These are phyloP conservation scores for Tachycineta bicolor DNA, from an alignment of 2,113 vertebrate species.

Conservation along the genomic window DNA sequence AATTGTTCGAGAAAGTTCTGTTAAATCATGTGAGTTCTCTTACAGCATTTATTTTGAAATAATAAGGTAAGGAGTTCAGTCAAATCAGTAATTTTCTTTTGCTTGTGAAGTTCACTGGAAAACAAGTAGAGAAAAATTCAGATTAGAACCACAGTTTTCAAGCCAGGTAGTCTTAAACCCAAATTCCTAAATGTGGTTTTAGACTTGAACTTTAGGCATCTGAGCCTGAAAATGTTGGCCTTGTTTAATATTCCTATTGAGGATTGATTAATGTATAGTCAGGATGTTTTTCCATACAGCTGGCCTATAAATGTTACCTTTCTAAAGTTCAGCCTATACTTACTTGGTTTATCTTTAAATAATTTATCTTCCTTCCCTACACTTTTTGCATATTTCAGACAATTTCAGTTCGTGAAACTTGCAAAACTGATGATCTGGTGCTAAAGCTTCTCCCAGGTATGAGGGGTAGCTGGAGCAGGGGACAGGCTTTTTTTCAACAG, in stretches of 20 bases:
- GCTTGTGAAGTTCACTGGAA: neutral
- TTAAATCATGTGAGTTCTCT: neutral
- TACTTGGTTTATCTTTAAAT: neutral
- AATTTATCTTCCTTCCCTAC: conserved; percentile 9
- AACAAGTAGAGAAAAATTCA: neutral
- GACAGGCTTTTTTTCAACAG: neutral
- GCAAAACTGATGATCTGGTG: neutral
- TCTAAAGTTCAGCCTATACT: conserved; percentile 38
- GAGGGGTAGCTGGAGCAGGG: neutral
- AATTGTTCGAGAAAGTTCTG: neutral
- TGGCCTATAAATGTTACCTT: conserved; percentile 18
- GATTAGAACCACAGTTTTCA: neutral
- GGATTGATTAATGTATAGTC: conserved; percentile 45
- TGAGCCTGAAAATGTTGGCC: neutral
- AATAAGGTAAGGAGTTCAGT: neutral
- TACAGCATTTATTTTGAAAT: neutral
- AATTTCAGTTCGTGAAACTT: conserved; percentile 6
- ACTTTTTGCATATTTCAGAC: neutral
- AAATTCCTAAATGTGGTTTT: neutral
- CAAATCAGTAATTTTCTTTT: neutral
- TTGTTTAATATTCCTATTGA: conserved; percentile 12
- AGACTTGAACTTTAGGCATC: neutral
- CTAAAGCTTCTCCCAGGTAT: neutral
- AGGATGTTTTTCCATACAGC: conserved; percentile 48
- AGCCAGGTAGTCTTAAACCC: neutral